Base-by-base conservation (phyloP, 2,113 vertebrate genomes). In the Pipra filicauda region DNA sequence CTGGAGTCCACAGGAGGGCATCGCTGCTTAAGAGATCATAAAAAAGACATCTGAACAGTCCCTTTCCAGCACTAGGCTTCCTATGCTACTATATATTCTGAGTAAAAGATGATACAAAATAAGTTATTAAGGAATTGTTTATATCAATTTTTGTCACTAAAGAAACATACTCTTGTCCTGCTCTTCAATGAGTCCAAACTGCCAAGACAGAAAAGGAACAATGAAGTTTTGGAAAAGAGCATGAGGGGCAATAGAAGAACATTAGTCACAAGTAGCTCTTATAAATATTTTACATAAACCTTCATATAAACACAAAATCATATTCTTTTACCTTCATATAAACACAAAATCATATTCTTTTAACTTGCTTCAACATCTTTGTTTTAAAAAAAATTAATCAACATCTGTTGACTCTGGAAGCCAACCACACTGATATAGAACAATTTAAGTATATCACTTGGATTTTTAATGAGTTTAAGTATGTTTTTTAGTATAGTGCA, bases 1-100 rank as follows among this genome's bases (percentile, higher is more conserved):
- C 15, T 11, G 24, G 23, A 76, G 19, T 48, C 98, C 98, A 98
- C 97, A 87, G 94, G 98, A 95, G 97, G 98, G 98, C 98, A 97
- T 94, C 95, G 27, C 94, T 95, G 96, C 93, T 93, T 87, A 76
- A 93, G 94, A 76, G 92, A 98, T 96, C 78, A 64, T 24, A 70
- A 30, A 48, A 8, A 55, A 72, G 61, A 44, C 26, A 28, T 52
- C 51, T 28, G 26, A 28, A 27, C 27, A 30, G 28, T 15, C 9
- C 11, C 11, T 43, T 85, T 37, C 57, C n/a, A 57, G 22, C 51
- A 33, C 2, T 1, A n/a, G 26, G 30, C 31, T 61, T 70, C 49
- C 43, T 18, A 0, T 9, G 2, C 17, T 52, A 39, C 11, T 12
- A 12, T 41, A 27, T 15, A 33, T 48, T 78, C 26, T 73, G 46